Conservation (phyloP, 2,888 invertebrate genomes). For the Andrena hattorfiana region DNA sequence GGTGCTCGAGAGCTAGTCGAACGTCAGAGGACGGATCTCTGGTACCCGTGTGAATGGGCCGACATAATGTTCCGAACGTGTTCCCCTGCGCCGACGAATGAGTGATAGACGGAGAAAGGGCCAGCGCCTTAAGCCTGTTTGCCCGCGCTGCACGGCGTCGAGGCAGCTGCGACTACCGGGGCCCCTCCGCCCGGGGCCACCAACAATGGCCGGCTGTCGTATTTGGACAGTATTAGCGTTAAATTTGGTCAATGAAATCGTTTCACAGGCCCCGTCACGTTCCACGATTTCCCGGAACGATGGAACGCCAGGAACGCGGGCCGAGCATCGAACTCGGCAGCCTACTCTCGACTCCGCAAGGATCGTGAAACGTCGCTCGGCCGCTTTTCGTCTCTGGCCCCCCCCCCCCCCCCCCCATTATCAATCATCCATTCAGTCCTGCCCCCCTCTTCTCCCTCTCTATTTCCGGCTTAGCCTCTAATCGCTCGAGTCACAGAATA, state of each 20-base stretch:
- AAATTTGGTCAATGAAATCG: slow-evolving; percentile 82
- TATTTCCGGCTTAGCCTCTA: slow-evolving; percentile 63
- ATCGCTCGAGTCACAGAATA: slow-evolving; percentile 49
- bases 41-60: slow-evolving; percentile 71
- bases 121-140: slow-evolving; percentile 77
- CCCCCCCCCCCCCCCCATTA: slow-evolving; percentile 39
- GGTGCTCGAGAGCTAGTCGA: slow-evolving; percentile 63
- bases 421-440: slow-evolving; percentile 63
- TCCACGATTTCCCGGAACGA: slow-evolving; percentile 9
- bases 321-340: slow-evolving; percentile 4
- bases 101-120: slow-evolving; percentile 77
- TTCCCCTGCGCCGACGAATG: slow-evolving; percentile 62
- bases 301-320: slow-evolving; percentile 31
- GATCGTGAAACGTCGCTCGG: neutral
- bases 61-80: slow-evolving; percentile 78
- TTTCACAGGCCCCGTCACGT: slow-evolving; percentile 61
- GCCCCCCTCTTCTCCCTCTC: slow-evolving; percentile 12
- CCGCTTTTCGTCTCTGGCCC: slow-evolving; percentile 1
- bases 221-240: slow-evolving; percentile 84
- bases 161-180: slow-evolving; percentile 72
- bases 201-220: slow-evolving; percentile 77
- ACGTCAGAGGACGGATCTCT: slow-evolving; percentile 63
- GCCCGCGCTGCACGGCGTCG: slow-evolving; percentile 71
- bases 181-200: slow-evolving; percentile 66
- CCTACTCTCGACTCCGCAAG: slow-evolving; percentile 13